A percentile compares a stretch with the other conserved stretches of the same genome.
Evolutionary conservation across 2,113 vertebrate species (phyloP).

Genomic region (Syngnathus scovelli): DNA sequence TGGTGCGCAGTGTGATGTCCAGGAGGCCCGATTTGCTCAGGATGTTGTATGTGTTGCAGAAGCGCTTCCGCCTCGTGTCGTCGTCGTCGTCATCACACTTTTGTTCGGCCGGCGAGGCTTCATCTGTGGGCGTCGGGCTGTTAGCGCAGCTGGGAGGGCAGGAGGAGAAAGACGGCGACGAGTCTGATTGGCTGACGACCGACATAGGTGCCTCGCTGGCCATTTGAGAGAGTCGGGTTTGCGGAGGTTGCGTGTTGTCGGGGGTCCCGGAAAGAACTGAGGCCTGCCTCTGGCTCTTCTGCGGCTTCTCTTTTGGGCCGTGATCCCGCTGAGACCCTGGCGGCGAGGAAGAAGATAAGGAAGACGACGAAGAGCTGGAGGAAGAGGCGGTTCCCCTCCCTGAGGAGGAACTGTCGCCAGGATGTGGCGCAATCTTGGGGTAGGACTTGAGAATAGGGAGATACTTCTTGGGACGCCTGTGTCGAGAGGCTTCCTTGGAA

Average conservation of each 20-base stretch:
- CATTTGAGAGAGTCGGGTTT: constrained; percentile 23
- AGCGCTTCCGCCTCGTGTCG: constrained; percentile 75
- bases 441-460: constrained; percentile 88
- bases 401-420: constrained; percentile 70
- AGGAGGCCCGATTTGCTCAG: constrained; percentile 81
- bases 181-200: constrained; percentile 18
- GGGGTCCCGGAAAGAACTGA: background rate
- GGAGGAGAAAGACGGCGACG: constrained; percentile 13
- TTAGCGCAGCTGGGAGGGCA: background rate
- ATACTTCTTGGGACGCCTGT: constrained; percentile 77
- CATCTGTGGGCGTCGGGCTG: background rate
- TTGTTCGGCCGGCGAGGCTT: background rate
- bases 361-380: constrained; percentile 17
- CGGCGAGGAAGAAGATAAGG: constrained; percentile 32
- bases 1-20: constrained; percentile 88
- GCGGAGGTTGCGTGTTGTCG: constrained; percentile 26
- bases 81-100: constrained; percentile 23
- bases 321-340: constrained; percentile 40
- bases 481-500: constrained; percentile 67
- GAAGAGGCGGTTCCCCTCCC: constrained; percentile 54
- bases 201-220: constrained; percentile 34
- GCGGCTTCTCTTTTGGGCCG: constrained; percentile 43
- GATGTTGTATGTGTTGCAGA: constrained; percentile 87
- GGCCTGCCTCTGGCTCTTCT: constrained; percentile 15
- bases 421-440: constrained; percentile 89